These are phyloP conservation scores for Stenoptilia bipunctidactyla DNA, from an alignment of 2,888 invertebrate genomes.

Conservation along the genomic window DNA sequence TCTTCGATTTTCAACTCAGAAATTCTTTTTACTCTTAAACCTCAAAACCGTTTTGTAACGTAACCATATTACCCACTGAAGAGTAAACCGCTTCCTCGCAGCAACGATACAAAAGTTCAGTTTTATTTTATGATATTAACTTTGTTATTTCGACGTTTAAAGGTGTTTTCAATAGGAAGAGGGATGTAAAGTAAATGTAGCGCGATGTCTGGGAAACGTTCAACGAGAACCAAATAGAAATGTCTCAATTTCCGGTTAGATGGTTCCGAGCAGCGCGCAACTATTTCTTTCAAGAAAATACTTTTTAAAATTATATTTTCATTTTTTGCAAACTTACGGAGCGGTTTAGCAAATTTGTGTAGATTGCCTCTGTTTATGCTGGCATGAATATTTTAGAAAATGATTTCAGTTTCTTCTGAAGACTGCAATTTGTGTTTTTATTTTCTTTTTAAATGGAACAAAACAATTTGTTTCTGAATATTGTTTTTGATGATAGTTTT, in stretches of 20 bases:
- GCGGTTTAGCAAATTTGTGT: slow-evolving; percentile 1
- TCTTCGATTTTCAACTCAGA: too few species aligned
- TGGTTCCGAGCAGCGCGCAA: slow-evolving; percentile 37
- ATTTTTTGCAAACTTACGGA: slow-evolving; percentile 18
- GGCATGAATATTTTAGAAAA: too few species aligned
- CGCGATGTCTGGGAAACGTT: slow-evolving; percentile 49
- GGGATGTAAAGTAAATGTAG: slow-evolving; percentile 22
- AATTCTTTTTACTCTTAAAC: too few species aligned
- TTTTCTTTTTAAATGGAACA: too few species aligned
- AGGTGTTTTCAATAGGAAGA: slow-evolving; percentile 24
- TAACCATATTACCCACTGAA: too few species aligned
- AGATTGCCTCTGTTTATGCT: neutral
- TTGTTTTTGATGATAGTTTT: too few species aligned
- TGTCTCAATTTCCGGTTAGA: slow-evolving; percentile 58
- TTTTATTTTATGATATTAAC: neutral
- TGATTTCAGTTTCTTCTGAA: too few species aligned
- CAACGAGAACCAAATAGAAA: slow-evolving; percentile 61
- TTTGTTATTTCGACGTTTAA: neutral
- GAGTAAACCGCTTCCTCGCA: too few species aligned
- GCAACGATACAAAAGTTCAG: too few species aligned
- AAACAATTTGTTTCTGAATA: too few species aligned
- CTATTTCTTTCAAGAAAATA: slow-evolving; percentile 31
- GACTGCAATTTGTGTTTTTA: too few species aligned
- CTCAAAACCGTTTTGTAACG: too few species aligned
- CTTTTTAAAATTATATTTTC: slow-evolving; percentile 24